These are phyloP conservation scores for Amphiprion ocellaris DNA, from an alignment of 2,113 vertebrate species.

Conservation along the genomic window DNA sequence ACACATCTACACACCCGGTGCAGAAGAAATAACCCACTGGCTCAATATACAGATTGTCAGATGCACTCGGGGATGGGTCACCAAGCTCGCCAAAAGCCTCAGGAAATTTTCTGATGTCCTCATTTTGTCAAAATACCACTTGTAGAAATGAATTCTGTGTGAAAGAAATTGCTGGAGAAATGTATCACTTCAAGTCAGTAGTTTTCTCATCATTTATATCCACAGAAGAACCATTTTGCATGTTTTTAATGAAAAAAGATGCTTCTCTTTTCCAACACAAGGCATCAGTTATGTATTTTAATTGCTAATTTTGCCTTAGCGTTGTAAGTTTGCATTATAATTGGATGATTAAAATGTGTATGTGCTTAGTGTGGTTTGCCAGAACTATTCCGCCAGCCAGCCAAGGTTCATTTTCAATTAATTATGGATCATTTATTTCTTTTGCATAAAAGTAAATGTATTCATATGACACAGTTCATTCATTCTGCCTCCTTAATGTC, in stretches of 20 bases:
- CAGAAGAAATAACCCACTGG: not conserved
- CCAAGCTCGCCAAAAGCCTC: slow-evolving; percentile 28
- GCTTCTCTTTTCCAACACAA: not conserved
- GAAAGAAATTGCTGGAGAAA: slow-evolving; percentile 8
- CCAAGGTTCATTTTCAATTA: not conserved
- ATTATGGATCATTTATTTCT: not conserved
- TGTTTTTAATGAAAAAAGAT: not conserved
- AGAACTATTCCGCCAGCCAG: not conserved
- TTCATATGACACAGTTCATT: not conserved
- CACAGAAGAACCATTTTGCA: too few relatives aligned
- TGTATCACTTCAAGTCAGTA: not conserved
- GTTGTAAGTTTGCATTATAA: not conserved
- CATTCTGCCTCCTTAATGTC: not conserved
- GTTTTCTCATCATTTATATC: too few relatives aligned
- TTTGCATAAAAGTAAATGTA: not conserved
- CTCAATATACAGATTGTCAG: slow-evolving; percentile 22
- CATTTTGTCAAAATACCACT: slow-evolving; percentile 30
- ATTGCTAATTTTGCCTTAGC: not conserved
- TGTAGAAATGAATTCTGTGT: not conserved
- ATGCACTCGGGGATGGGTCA: slow-evolving; percentile 16
- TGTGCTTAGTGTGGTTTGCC: not conserved
- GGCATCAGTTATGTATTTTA: not conserved
- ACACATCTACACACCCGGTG: not conserved
- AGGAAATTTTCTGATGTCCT: slow-evolving; percentile 39
- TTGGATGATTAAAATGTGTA: not conserved